These are phyloP conservation scores for Panthera leo DNA, from an alignment of 2,113 vertebrate species.

Conservation along the genomic window DNA sequence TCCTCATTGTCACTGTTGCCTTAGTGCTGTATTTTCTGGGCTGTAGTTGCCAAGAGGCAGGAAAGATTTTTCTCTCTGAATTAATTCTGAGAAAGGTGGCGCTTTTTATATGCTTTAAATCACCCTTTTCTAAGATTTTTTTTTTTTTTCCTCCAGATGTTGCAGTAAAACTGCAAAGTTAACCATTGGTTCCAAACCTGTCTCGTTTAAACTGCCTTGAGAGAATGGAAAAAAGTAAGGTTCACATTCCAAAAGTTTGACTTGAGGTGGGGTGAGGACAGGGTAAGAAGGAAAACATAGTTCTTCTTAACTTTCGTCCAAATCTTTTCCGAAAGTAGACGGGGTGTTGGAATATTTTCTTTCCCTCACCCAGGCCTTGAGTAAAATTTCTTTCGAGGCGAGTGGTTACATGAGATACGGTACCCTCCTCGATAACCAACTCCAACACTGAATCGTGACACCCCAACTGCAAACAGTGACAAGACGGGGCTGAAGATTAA, in stretches of 20 bases:
- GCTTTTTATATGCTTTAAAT: neutral
- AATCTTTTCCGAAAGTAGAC: neutral
- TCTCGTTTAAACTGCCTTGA: neutral
- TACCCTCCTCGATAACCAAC: neutral
- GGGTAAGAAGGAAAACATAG: neutral
- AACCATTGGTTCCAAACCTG: neutral
- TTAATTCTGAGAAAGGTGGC: conserved; percentile 11
- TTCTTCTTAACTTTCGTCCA: neutral
- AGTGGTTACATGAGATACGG: too few relatives aligned
- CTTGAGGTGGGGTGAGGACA: neutral
- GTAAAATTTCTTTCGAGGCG: neutral
- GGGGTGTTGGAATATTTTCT: neutral
- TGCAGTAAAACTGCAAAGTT: neutral
- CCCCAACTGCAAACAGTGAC: neutral
- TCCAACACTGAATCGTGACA: neutral
- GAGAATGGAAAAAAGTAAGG: neutral
- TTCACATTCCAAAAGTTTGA: conserved; percentile 46
- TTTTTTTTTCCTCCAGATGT: neutral
- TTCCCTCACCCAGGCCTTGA: neutral
- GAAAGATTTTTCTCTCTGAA: conserved; percentile 5
- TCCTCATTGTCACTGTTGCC: neutral
- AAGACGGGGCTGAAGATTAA: neutral
- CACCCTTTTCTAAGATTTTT: neutral
- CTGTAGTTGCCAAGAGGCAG: neutral
- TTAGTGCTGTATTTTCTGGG: neutral